A percentile compares a stretch with the other conserved stretches of the same genome.
Evolutionary conservation across 2,797 vertebrate genomes (phyloP).

Genomic region (Catostomus latipinnis): DNA sequence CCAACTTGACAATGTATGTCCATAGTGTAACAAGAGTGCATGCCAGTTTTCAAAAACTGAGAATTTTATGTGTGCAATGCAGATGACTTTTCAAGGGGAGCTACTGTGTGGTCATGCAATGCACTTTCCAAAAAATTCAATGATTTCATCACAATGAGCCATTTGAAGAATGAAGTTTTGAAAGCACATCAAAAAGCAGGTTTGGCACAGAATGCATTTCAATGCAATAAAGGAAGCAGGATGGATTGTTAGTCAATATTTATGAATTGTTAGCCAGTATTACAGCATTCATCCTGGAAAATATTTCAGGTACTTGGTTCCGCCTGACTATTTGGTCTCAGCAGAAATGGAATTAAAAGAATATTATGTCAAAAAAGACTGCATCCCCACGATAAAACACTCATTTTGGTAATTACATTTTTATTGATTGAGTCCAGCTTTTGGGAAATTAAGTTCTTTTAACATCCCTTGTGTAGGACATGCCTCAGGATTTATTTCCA

Average conservation of each 20-base stretch:
- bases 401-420: constrained; percentile 8
- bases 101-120: not conserved
- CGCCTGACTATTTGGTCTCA: too few species aligned
- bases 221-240: not conserved
- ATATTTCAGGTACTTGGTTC: not conserved
- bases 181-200: constrained; percentile 1
- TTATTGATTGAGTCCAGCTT: constrained; percentile 9
- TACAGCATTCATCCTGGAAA: constrained; percentile 1
- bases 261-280: constrained; percentile 2
- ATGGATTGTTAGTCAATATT: constrained; percentile 9
- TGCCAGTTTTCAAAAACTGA: not conserved
- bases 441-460: not conserved
- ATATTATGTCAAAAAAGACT: too few species aligned
- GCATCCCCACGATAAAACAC: not conserved
- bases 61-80: not conserved
- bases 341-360: too few species aligned
- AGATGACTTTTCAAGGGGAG: not conserved
- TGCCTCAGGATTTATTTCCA: constrained; percentile 17
- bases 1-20: constrained; percentile 5
- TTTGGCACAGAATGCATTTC: constrained; percentile 13
- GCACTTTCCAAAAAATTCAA: not conserved
- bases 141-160: constrained; percentile 19
- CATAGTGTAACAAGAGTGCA: not conserved
- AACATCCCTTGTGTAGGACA: not conserved
- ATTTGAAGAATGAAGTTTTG: constrained; percentile 4